Conservation (phyloP, 2,888 invertebrate genomes). For the Ecliptopera silaceata region DNA sequence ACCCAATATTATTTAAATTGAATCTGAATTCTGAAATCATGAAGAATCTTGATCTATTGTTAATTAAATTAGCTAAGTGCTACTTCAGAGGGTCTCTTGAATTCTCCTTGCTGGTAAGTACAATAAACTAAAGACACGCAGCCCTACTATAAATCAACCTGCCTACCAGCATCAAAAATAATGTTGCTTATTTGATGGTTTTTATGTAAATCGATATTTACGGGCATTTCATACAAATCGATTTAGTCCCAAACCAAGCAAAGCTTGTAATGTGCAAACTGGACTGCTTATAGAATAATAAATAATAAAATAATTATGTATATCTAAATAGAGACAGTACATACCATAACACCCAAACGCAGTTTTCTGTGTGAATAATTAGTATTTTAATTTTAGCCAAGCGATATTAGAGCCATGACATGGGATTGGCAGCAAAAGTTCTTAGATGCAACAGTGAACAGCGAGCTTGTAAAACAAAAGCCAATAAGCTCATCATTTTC, state of each 20-base stretch:
- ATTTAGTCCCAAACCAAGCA: no score
- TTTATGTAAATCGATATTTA: no score
- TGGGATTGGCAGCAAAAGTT: slow-evolving; percentile 84
- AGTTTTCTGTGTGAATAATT: no score
- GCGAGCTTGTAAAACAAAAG: slow-evolving; percentile 77
- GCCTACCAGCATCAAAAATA: background rate
- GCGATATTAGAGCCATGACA: slow-evolving; percentile 52
- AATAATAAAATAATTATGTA: no score
- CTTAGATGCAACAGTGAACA: slow-evolving; percentile 82
- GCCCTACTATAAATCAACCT: no score
- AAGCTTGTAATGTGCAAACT: no score
- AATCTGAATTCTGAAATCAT: background rate
- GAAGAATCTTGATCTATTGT: slow-evolving; percentile 10
- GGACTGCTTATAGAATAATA: no score
- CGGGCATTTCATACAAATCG: no score
- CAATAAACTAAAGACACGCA: no score
- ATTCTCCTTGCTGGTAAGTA: slow-evolving; percentile 45
- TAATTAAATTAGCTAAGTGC: slow-evolving; percentile 37
- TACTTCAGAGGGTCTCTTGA: slow-evolving; percentile 49
- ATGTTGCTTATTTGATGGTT: background rate
- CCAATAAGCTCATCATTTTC: slow-evolving; percentile 86
- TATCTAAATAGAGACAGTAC: no score
- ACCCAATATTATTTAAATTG: no score
- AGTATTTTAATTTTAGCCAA: slow-evolving; percentile 52
- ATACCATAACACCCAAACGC: no score